Base-by-base conservation (phyloP, 2,888 invertebrate species). In the Halictus ligatus region DNA sequence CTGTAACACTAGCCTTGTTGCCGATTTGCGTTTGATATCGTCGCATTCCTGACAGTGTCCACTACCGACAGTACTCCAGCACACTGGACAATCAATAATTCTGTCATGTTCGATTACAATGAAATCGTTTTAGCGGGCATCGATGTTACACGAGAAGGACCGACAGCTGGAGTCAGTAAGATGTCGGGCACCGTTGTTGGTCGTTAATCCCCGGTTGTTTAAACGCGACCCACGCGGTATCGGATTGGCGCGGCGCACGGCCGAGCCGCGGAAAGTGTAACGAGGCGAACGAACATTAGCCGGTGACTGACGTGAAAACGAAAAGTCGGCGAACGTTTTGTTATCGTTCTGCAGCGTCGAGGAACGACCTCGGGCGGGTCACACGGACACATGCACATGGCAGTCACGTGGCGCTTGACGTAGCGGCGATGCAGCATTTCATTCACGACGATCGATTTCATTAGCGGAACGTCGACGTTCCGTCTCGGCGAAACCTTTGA, bases 351-450 rank as follows among this genome's bases (percentile, higher is more conserved):
- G 69, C 82, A 60, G 75, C 29, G 75, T n/a, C 84, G 79, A 78
- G 78, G 77, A 87, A 83, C 83, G 89, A 81, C 89, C 89, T 89
- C 89, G 89, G 83, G 35, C 78, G 81, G 43, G 18, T 40, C 35
- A 18, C 29, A 18, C 48, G 67, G 13, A 43, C 69, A 21, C 58
- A 35, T 35, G 5, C 50, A 7, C 48, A 46, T 35, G 58, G 35
- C 35, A 54, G 81, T 90, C 89, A 90, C 90, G 87, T 90, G 89
- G 83, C 85, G 83, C 15, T 75, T 88, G 90, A 90, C 90, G 88
- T 90, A 79, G 87, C 84, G 81, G 67, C 82, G 81, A 90, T 86
- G 84, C 90, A 81, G 80, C 84, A 76, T 80, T 90, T 88, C 88
- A 83, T 89, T 90, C 84, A 88, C 81, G 72, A 77, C 80, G 84